These are phyloP conservation scores for Sminthurides bifidus DNA, from an alignment of 1,140 invertebrate species.

Conservation along the genomic window DNA sequence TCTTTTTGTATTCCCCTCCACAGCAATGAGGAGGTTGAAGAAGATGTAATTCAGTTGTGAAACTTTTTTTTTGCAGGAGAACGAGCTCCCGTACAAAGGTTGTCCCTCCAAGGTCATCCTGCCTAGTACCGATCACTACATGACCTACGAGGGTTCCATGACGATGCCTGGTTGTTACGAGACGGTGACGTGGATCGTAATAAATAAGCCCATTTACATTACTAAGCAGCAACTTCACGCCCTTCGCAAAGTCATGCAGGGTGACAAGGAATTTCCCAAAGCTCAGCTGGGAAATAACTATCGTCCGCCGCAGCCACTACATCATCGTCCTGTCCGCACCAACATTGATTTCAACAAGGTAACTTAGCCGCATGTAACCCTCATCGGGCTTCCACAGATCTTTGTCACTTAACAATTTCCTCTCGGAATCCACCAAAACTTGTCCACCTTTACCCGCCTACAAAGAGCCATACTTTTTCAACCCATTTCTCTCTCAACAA, in stretches of 20 bases:
- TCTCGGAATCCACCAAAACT: neutral
- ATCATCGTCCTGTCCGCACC: conserved; percentile 84
- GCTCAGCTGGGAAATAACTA: conserved; percentile 88
- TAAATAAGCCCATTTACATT: conserved; percentile 93
- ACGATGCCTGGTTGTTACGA: conserved; percentile 90
- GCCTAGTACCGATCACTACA: conserved; percentile 78
- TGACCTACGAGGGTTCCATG: conserved; percentile 96
- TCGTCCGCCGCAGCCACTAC: conserved; percentile 72
- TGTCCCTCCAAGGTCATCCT: conserved; percentile 70
- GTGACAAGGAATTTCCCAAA: conserved; percentile 58
- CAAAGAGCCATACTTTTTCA: neutral
- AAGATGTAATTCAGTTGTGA: neutral
- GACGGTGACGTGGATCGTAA: conserved; percentile 85
- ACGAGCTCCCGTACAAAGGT: conserved; percentile 61
- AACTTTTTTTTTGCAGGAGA: conserved; percentile 45
- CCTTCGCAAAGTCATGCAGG: conserved; percentile 28
- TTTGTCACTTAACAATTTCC: neutral
- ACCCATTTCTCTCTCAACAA: neutral
- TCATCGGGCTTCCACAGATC: neutral
- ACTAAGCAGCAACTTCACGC: conserved; percentile 68
- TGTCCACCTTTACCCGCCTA: neutral
- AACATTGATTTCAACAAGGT: conserved; percentile 53
- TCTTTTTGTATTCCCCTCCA: neutral
- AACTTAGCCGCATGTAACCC: neutral
- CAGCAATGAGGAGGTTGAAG: neutral